Conservation (phyloP, 2,797 vertebrate species). For the Chloroceryle inda region DNA sequence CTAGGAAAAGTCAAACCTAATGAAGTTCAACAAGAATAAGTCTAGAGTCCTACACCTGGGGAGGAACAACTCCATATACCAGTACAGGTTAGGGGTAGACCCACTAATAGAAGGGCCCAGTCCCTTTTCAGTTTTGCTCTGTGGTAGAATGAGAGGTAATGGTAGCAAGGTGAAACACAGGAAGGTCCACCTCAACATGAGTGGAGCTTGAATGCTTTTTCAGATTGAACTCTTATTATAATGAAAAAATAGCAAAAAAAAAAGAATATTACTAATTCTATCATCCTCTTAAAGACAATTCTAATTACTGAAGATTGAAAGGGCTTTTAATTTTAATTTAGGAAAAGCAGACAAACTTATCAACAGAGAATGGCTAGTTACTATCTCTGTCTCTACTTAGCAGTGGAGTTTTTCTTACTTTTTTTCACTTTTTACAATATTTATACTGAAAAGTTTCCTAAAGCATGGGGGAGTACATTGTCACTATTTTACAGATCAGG, state of each 20-base stretch:
- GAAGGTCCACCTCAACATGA: no score
- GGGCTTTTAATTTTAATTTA: background rate
- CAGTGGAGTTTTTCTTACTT: background rate
- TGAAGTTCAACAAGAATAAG: no score
- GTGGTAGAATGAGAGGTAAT: no score
- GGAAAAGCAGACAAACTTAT: background rate
- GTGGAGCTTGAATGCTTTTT: background rate
- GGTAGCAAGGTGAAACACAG: no score
- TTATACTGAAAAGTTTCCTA: background rate
- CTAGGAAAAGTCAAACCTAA: no score
- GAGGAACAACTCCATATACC: no score
- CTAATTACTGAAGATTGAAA: background rate
- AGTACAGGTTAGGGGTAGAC: no score
- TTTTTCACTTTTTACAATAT: background rate
- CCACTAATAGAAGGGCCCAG: no score
- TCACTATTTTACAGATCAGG: background rate
- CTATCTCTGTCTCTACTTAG: background rate
- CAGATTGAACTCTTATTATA: constrained; percentile 33
- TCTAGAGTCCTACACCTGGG: no score
- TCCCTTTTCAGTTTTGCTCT: no score
- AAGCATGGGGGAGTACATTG: background rate
- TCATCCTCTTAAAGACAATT: background rate
- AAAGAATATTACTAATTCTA: background rate
- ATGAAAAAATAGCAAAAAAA: background rate
- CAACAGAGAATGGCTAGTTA: background rate